Evolutionary conservation across 2,888 invertebrate genomes (phyloP).

Genomic region (Drosophila silvestris): DNA sequence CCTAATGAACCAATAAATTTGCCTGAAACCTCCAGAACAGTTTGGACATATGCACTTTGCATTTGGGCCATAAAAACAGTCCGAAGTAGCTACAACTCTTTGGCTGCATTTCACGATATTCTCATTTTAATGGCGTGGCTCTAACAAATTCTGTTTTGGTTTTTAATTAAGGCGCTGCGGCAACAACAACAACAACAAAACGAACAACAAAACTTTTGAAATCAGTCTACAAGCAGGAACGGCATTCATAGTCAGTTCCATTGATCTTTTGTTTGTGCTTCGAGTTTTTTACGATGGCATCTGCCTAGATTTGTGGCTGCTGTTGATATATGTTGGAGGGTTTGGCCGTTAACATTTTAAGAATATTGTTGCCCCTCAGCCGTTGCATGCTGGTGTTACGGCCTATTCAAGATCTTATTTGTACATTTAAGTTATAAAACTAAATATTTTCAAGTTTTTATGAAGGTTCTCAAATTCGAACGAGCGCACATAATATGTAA

Average conservation of each 20-base stretch:
- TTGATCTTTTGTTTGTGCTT: constrained; percentile 58
- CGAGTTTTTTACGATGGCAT: constrained; percentile 56
- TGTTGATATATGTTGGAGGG: constrained; percentile 58
- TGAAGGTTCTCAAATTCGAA: neutral
- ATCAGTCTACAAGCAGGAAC: constrained; percentile 14
- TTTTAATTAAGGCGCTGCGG: constrained; percentile 66
- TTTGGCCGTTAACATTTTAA: constrained; percentile 39
- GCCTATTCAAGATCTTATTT: constrained; percentile 7
- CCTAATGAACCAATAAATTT: constrained; percentile 77
- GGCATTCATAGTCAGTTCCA: constrained; percentile 42
- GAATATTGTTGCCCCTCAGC: constrained; percentile 8
- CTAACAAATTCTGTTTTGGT: constrained; percentile 66
- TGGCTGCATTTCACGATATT: constrained; percentile 49
- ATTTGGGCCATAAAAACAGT: constrained; percentile 62
- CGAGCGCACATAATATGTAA: neutral
- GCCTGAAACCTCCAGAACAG: constrained; percentile 40
- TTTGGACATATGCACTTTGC: constrained; percentile 45
- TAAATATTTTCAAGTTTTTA: constrained; percentile 1
- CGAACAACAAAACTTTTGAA: constrained; percentile 18
- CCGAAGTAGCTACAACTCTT: constrained; percentile 71
- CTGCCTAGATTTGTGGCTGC: constrained; percentile 50
- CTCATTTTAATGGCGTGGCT: constrained; percentile 58
- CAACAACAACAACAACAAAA: constrained; percentile 6
- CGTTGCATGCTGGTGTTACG: neutral
- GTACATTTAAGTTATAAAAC: constrained; percentile 6